These are phyloP conservation scores for Plumapathes pennacea DNA, from an alignment of 92 coral and sea anemone genomes.

Conservation along the genomic window DNA sequence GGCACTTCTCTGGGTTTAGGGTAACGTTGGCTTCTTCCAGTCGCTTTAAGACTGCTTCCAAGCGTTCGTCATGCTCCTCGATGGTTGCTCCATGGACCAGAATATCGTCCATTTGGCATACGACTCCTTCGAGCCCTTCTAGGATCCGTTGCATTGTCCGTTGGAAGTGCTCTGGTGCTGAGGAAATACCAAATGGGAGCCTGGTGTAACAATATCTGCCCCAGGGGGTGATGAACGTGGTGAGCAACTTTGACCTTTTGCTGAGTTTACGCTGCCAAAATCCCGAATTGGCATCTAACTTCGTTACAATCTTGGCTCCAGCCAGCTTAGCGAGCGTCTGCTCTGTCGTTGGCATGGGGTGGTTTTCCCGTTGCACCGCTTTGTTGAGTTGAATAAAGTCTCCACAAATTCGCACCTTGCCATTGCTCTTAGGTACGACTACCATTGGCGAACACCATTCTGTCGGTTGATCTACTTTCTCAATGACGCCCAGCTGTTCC, in stretches of 20 bases:
- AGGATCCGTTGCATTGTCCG: slow-evolving; percentile 39
- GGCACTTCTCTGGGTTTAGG: slow-evolving; percentile 37
- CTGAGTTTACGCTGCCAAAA: slow-evolving; percentile 59
- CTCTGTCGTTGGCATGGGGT: slow-evolving; percentile 58
- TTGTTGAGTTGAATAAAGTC: slow-evolving; percentile 56
- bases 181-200: slow-evolving; percentile 60
- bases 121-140: slow-evolving; percentile 45
- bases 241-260: slow-evolving; percentile 27
- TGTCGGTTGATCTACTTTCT: slow-evolving; percentile 59
- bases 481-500: slow-evolving; percentile 60
- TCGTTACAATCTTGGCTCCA: slow-evolving; percentile 45
- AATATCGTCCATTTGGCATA: slow-evolving; percentile 57
- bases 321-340: slow-evolving; percentile 54
- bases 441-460: slow-evolving; percentile 64
- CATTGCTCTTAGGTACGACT: slow-evolving; percentile 42
- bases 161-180: slow-evolving; percentile 65
- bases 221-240: slow-evolving; percentile 61
- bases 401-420: slow-evolving; percentile 44
- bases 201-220: slow-evolving; percentile 49
- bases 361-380: slow-evolving; percentile 44
- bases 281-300: slow-evolving; percentile 62
- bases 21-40: slow-evolving; percentile 37
- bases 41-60: slow-evolving; percentile 29
- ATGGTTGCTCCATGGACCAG: slow-evolving; percentile 32
- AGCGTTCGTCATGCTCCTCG: slow-evolving; percentile 43